A percentile compares a stretch with the other conserved stretches of the same genome.
phyloP scores from a whole-genome alignment of 92 coral and sea anemone genomes.

The Nematostella vectensis region DNA sequence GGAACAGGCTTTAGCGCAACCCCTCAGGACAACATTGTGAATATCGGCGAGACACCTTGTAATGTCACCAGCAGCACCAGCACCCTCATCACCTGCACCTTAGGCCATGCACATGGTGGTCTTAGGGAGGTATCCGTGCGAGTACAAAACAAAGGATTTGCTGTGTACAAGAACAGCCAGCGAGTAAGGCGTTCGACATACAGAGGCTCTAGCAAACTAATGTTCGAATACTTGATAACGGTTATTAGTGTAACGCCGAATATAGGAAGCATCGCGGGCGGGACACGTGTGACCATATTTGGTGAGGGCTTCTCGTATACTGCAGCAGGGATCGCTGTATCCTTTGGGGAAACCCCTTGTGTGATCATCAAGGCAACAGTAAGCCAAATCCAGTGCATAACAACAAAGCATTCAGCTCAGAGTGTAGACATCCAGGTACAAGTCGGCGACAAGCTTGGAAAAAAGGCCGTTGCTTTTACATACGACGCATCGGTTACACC shows the following conservation, averaged over 20 bases:
- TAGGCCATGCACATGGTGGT: slow-evolving; percentile 51
- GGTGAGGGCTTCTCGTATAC: slow-evolving; percentile 60
- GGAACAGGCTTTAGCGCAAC: slow-evolving; percentile 62
- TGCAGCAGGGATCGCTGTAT: slow-evolving; percentile 25
- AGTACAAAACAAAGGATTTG: slow-evolving; percentile 40
- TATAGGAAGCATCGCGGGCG: slow-evolving; percentile 55
- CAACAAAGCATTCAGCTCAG: slow-evolving; percentile 35
- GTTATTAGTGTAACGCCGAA: slow-evolving; percentile 29
- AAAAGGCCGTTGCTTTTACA: slow-evolving; percentile 14
- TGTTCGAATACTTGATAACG: slow-evolving; percentile 22
- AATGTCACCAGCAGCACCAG: slow-evolving; percentile 38
- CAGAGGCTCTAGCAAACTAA: slow-evolving; percentile 12
- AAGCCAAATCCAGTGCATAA: slow-evolving; percentile 48
- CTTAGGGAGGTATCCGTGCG: slow-evolving; percentile 22
- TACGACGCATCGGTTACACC: slow-evolving; percentile 25
- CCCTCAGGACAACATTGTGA: slow-evolving; percentile 41
- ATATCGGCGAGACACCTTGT: slow-evolving; percentile 49
- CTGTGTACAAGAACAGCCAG: slow-evolving; percentile 7
- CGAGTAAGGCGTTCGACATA: not conserved
- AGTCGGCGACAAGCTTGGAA: slow-evolving; percentile 22
- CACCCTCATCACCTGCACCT: slow-evolving; percentile 37
- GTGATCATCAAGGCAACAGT: slow-evolving; percentile 28
- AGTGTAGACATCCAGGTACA: slow-evolving; percentile 24
- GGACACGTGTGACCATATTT: slow-evolving; percentile 32
- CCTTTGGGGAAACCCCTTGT: slow-evolving; percentile 47